phyloP scores from a whole-genome alignment of 2,113 vertebrate species.

The Rana temporaria region DNA sequence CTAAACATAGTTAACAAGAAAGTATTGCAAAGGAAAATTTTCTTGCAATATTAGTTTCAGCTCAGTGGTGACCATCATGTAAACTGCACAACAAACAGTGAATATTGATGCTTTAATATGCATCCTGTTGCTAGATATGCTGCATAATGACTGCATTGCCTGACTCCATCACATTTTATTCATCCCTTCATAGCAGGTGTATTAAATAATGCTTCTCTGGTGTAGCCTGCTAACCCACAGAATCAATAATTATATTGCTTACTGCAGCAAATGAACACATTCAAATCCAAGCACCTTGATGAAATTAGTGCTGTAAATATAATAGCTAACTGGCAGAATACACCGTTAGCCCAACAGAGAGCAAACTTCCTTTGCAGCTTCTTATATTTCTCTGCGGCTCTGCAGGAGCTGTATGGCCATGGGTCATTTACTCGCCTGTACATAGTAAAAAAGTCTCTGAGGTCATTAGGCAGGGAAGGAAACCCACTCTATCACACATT shows the following conservation, averaged over 20 bases:
- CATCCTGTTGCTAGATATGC: conserved; percentile 28
- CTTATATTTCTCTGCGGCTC: conserved; percentile 4
- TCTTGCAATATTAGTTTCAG: neutral
- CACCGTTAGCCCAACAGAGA: neutral
- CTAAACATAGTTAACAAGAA: too few relatives aligned
- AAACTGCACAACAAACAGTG: conserved; percentile 12
- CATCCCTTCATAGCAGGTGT: conserved; percentile 21
- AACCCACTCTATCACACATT: conserved; percentile 75
- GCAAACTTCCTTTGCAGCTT: conserved; percentile 9
- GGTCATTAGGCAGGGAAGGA: conserved; percentile 71
- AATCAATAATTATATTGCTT: conserved; percentile 34
- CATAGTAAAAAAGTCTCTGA: conserved; percentile 69
- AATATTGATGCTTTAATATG: conserved; percentile 10
- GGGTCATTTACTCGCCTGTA: conserved; percentile 67
- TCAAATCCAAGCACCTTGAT: conserved; percentile 12
- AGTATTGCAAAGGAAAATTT: too few relatives aligned
- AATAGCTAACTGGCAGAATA: conserved; percentile 10
- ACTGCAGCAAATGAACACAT: conserved; percentile 26
- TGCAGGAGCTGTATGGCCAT: conserved; percentile 49
- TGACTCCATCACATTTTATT: conserved; percentile 1
- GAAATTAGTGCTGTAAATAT: conserved; percentile 31
- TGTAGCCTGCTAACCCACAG: neutral
- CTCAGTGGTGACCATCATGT: neutral
- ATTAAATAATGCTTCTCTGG: conserved; percentile 15
- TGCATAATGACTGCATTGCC: conserved; percentile 24